phyloP scores from a whole-genome alignment of 2,888 invertebrate genomes.

The Macaria notata region DNA sequence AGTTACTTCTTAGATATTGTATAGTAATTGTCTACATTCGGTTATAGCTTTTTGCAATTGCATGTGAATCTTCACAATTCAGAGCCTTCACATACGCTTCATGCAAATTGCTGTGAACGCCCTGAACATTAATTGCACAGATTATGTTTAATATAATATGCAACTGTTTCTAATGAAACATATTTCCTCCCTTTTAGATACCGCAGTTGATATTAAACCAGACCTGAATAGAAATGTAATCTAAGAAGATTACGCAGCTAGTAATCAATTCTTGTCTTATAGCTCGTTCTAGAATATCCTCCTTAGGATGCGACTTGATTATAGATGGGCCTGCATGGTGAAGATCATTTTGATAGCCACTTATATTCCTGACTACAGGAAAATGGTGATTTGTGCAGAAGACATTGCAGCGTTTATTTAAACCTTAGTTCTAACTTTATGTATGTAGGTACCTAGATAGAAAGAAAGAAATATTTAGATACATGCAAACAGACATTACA shows the following conservation, averaged over 20 bases:
- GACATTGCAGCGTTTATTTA: too few relatives aligned
- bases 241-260: constrained; percentile 26
- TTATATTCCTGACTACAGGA: too few relatives aligned
- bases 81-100: too few relatives aligned
- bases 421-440: too few relatives aligned
- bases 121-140: constrained; percentile 21
- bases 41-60: too few relatives aligned
- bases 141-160: constrained; percentile 9
- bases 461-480: too few relatives aligned
- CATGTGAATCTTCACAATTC: too few relatives aligned
- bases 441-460: too few relatives aligned
- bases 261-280: constrained; percentile 14
- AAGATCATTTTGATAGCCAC: neutral
- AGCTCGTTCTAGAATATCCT: neutral
- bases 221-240: constrained; percentile 20
- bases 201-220: constrained; percentile 15
- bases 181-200: constrained; percentile 18
- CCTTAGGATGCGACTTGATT: constrained; percentile 1
- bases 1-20: too few relatives aligned
- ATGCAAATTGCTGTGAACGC: constrained; percentile 5
- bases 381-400: too few relatives aligned
- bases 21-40: too few relatives aligned
- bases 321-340: neutral
- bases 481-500: too few relatives aligned
- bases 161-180: constrained; percentile 19